phyloP scores from a whole-genome alignment of 2,888 invertebrate species.

The Dilophus febrilis region DNA sequence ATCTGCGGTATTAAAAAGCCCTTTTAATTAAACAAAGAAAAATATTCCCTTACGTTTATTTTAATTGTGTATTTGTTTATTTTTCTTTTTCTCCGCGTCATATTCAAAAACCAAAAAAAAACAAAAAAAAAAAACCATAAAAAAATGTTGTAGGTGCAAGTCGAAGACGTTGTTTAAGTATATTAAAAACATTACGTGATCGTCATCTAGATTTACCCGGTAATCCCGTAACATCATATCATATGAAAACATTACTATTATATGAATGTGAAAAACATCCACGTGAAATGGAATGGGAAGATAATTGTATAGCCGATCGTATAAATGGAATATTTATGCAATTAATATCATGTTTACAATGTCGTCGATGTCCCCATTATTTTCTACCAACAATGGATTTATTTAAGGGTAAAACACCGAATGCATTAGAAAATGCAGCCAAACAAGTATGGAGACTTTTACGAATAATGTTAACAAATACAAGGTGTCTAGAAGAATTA shows the following conservation, averaged over 20 bases:
- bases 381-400: slow-evolving; percentile 87
- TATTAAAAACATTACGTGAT: slow-evolving; percentile 80
- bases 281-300: slow-evolving; percentile 87
- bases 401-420: slow-evolving; percentile 82
- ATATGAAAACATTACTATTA: slow-evolving; percentile 74
- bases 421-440: slow-evolving; percentile 80
- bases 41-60: no score
- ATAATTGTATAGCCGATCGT: slow-evolving; percentile 73
- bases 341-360: slow-evolving; percentile 87
- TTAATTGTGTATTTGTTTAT: not conserved
- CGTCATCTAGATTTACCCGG: slow-evolving; percentile 76
- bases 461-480: slow-evolving; percentile 81
- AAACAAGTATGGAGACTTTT: slow-evolving; percentile 89
- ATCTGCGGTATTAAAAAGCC: no score
- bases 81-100: not conserved
- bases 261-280: slow-evolving; percentile 97
- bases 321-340: slow-evolving; percentile 90
- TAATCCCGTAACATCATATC: slow-evolving; percentile 81
- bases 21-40: no score
- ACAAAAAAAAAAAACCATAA: no score
- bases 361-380: slow-evolving; percentile 88
- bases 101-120: no score
- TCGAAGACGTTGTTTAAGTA: slow-evolving; percentile 71
- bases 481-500: slow-evolving; percentile 77
- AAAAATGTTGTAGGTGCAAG: slow-evolving; percentile 40